phyloP scores from a whole-genome alignment of 2,113 vertebrate species.

The Trichomycterus rosablanca region DNA sequence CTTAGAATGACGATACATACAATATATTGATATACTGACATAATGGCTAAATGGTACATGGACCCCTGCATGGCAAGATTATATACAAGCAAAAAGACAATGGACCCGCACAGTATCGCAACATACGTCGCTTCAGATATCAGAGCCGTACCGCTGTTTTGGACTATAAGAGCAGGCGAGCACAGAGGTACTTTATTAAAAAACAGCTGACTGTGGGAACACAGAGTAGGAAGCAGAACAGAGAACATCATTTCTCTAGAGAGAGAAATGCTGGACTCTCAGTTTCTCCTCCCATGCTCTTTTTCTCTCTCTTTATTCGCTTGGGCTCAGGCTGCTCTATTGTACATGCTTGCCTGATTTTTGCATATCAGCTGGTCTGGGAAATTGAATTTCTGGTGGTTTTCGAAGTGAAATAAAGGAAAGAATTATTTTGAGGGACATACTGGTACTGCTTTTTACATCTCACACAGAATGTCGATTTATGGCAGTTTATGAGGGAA shows the following conservation, averaged over 20 bases:
- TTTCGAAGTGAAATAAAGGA: conserved; percentile 49
- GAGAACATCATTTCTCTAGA: conserved; percentile 42
- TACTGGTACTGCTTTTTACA: conserved; percentile 4
- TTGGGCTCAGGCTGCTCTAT: conserved; percentile 41
- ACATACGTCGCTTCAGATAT: conserved; percentile 39
- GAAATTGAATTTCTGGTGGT: conserved; percentile 41
- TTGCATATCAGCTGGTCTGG: conserved; percentile 50
- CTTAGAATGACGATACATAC: conserved; percentile 29
- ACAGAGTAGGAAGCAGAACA: conserved; percentile 38
- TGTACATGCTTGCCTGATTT: conserved; percentile 47
- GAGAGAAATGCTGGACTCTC: conserved; percentile 40
- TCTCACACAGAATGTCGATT: too few species aligned
- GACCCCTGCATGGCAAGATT: conserved; percentile 43
- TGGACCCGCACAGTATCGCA: conserved; percentile 29
- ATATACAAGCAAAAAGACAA: conserved; percentile 33
- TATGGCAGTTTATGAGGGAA: too few species aligned
- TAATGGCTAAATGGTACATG: conserved; percentile 22
- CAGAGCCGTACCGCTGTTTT: conserved; percentile 33
- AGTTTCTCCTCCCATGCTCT: conserved; percentile 40
- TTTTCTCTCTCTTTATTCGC: conserved; percentile 23
- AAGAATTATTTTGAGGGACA: conserved; percentile 48
- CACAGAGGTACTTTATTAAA: conserved; percentile 27
- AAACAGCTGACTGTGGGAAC: conserved; percentile 36
- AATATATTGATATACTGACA: too few species aligned
- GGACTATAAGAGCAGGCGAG: conserved; percentile 27